phyloP scores from a whole-genome alignment of 2,888 invertebrate species.

The Hydroisotoma schaefferi region DNA sequence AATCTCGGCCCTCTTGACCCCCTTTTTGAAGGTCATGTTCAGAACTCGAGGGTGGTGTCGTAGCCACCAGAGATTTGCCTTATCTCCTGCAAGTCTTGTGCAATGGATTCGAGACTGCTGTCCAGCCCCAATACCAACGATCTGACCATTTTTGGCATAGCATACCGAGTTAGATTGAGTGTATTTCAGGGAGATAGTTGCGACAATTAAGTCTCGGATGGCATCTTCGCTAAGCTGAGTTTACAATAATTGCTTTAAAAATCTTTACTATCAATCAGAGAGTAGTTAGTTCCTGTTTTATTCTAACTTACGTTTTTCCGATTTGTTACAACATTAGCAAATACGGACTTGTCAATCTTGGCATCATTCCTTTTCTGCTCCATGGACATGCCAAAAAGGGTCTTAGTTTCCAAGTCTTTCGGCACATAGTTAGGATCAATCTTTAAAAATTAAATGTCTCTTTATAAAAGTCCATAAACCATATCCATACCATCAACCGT shows the following conservation, averaged over 20 bases:
- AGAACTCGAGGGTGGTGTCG: constrained; percentile 84
- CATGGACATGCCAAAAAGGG: constrained; percentile 76
- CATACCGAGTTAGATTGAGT: constrained; percentile 99
- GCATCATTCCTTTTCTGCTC: constrained; percentile 89
- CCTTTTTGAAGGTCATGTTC: constrained; percentile 76
- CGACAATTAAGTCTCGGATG: constrained; percentile 85
- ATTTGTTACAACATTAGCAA: constrained; percentile 74
- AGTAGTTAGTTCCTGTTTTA: background rate
- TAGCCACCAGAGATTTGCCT: constrained; percentile 86
- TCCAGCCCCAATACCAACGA: constrained; percentile 96
- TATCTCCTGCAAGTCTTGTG: constrained; percentile 93
- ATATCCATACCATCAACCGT: constrained; percentile 41
- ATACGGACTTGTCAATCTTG: constrained; percentile 69
- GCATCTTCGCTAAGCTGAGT: constrained; percentile 68
- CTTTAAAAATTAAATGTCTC: constrained; percentile 53
- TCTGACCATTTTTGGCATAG: constrained; percentile 87
- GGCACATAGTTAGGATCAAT: constrained; percentile 87
- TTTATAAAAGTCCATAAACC: constrained; percentile 5
- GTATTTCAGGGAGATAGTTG: constrained; percentile 93
- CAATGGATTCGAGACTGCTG: constrained; percentile 98
- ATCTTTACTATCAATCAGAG: background rate
- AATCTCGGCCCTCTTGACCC: constrained; percentile 83
- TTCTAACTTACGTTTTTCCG: constrained; percentile 57
- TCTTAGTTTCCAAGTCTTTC: constrained; percentile 71
- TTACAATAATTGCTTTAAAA: no score